These are phyloP conservation scores for Caenorhabditis afra DNA, from an alignment of 2,888 invertebrate genomes.

Conservation along the genomic window DNA sequence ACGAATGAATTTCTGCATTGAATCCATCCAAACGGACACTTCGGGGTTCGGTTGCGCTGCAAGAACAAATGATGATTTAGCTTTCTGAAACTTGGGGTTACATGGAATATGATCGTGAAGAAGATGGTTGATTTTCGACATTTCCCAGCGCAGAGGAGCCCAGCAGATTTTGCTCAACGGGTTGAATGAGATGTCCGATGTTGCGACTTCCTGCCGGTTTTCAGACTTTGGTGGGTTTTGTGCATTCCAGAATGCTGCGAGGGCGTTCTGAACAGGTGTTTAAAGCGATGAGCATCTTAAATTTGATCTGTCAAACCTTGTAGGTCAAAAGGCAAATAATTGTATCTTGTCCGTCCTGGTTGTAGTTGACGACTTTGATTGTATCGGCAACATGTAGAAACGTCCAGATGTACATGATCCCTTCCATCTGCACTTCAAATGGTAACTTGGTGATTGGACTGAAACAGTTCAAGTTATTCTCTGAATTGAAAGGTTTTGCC, in stretches of 20 bases:
- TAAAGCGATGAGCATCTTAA: not conserved
- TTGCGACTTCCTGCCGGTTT: no score
- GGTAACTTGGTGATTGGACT: not conserved
- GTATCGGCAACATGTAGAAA: conserved; percentile 9
- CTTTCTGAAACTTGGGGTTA: no score
- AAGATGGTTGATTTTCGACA: not conserved
- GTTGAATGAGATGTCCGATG: no score
- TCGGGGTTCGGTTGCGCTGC: not conserved
- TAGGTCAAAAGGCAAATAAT: conserved; percentile 5
- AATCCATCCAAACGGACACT: not conserved
- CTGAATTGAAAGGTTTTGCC: not conserved
- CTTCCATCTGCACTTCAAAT: not conserved
- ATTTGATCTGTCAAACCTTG: not conserved
- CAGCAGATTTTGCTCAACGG: no score
- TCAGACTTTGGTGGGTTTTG: not conserved
- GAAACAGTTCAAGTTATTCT: no score
- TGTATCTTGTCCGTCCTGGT: not conserved
- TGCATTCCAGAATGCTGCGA: conserved; percentile 5
- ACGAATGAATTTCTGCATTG: not conserved
- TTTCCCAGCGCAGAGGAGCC: not conserved
- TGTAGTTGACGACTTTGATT: conserved; percentile 4
- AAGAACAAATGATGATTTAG: not conserved
- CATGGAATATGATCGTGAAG: not conserved
- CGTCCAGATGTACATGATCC: conserved; percentile 12
- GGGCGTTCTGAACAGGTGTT: not conserved